Base-by-base conservation (phyloP, 2,113 vertebrate genomes). In the Recurvirostra avosetta region DNA sequence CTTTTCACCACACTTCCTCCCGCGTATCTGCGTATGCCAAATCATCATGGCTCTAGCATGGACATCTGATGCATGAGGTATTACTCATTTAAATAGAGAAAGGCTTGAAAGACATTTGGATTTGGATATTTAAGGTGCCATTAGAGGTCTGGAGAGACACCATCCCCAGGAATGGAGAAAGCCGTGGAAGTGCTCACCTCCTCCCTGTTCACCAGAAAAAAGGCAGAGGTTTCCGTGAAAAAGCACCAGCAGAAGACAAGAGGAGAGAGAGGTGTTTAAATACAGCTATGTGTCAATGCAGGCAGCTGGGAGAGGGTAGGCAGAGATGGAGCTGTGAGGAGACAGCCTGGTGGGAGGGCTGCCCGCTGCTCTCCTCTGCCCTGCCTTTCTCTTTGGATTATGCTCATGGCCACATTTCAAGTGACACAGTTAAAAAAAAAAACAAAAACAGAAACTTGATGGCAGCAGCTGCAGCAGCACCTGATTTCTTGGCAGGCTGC, bases 141-240 rank as follows among this genome's bases (percentile, higher is more conserved):
- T 62, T 87, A 47, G 30, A 89, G 16, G 16, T 53, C 30, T 83
- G 47, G 43, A 88, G 15, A 58, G 22, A 15, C 15, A 47, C 19
- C 2, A 0, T 32, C 66, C 36, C 52, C 52, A 50, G 15, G 12
- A 94, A 14, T 3, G 18, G 23, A 66, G 20, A 66, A 83, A n/a
- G 36, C 19, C 17, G 22, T 16, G 15, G 15, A 56, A 62, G 6
- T 14, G 43, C 9, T 68, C 0, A 0, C 17, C 56, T n/a, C 72
- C 22, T 58, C n/a, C 15, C 43, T 53, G 18, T 30, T 76, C 52
- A 67, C 5, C 67, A 79, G 49, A 23, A 22, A 53, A 59, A 75
- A 75, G 71, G 27, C 62, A 93, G 65, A 87, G 2, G 10, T 59
- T 73, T 73, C 55, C 2, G 0, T 47, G 32, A 56, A 82, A 81